Conservation (phyloP, 2,888 invertebrate species). For the Chrysina gloriosa region DNA sequence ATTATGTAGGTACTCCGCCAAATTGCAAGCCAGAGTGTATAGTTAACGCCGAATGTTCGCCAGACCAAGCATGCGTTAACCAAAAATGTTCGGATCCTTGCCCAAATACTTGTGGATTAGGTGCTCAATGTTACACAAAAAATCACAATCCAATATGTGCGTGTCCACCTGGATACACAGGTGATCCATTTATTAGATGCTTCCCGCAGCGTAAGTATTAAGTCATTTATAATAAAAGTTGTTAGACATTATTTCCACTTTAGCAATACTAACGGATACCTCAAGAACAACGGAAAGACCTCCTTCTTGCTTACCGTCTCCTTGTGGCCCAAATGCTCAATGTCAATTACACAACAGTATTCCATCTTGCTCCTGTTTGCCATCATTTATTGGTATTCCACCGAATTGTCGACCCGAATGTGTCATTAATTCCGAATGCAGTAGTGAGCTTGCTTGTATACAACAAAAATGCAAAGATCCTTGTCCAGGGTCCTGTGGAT, state of each 20-base stretch:
- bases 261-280: constrained; percentile 54
- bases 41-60: constrained; percentile 87
- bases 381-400: constrained; percentile 82
- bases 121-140: constrained; percentile 83
- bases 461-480: constrained; percentile 85
- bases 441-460: constrained; percentile 80
- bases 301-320: constrained; percentile 83
- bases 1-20: constrained; percentile 83
- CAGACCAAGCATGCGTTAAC: constrained; percentile 85
- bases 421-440: constrained; percentile 82
- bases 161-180: constrained; percentile 85
- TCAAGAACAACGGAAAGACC: constrained; percentile 71
- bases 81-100: constrained; percentile 91
- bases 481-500: constrained; percentile 85
- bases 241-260: constrained; percentile 28
- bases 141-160: constrained; percentile 91
- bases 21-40: constrained; percentile 87
- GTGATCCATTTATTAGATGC: constrained; percentile 87
- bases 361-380: constrained; percentile 83
- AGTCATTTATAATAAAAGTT: constrained; percentile 48
- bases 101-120: constrained; percentile 86
- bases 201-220: constrained; percentile 73
- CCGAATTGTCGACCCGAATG: constrained; percentile 86
- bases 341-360: constrained; percentile 80
- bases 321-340: constrained; percentile 86